Conservation (phyloP, 1,140 invertebrate genomes). For the Potamilus streckersoni region DNA sequence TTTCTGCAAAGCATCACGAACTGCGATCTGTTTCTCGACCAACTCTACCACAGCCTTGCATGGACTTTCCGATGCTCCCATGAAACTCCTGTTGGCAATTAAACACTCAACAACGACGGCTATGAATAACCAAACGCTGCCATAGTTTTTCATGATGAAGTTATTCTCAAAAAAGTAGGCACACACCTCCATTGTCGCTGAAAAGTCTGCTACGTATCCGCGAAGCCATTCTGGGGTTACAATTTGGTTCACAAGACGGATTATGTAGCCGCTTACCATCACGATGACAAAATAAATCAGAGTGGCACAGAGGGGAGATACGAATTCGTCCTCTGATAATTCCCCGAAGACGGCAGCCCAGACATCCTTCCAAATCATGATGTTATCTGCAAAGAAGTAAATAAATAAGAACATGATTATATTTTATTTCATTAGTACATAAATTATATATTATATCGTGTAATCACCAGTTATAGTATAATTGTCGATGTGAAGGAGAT, state of each 20-base stretch:
- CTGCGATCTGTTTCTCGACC: conserved; percentile 31
- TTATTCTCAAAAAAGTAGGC: conserved; percentile 64
- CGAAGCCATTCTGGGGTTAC: conserved; percentile 37
- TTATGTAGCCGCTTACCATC: conserved; percentile 40
- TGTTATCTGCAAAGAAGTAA: not conserved
- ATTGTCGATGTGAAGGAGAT: too few relatives aligned
- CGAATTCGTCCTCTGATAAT: conserved; percentile 38
- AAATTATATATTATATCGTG: too few relatives aligned
- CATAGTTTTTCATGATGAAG: conserved; percentile 59
- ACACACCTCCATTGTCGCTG: conserved; percentile 58
- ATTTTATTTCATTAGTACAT: too few relatives aligned
- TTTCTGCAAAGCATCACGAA: conserved; percentile 35
- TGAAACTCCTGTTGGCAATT: conserved; percentile 54
- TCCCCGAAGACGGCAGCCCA: conserved; percentile 29
- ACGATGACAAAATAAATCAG: conserved; percentile 55
- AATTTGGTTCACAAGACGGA: conserved; percentile 40
- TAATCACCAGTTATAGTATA: too few relatives aligned
- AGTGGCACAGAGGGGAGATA: conserved; percentile 51
- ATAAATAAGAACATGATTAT: too few relatives aligned
- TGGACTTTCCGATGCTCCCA: conserved; percentile 55
- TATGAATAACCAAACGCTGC: conserved; percentile 50
- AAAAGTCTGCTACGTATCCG: conserved; percentile 47
- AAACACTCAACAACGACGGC: conserved; percentile 52
- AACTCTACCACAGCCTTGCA: conserved; percentile 49
- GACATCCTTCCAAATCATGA: conserved; percentile 23